phyloP scores from a whole-genome alignment of 2,797 vertebrate species.

The Bovichtus diacanthus region DNA sequence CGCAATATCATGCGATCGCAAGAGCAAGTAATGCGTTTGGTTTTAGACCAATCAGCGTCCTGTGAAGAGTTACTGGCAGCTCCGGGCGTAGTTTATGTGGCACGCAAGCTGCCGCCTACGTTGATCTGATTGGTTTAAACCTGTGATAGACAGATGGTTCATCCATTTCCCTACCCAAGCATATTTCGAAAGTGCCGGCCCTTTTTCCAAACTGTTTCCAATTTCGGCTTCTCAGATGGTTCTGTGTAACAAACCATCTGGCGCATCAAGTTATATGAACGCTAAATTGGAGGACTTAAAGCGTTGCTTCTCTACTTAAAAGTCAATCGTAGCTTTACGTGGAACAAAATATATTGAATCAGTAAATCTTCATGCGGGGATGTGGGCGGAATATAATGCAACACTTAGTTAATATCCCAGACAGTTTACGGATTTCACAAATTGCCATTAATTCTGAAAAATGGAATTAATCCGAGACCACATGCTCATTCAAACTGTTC shows the following conservation, averaged over 20 bases:
- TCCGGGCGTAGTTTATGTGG: no score
- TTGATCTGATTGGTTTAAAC: no score
- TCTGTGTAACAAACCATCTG: background rate
- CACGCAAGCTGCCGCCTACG: no score
- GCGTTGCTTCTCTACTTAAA: background rate
- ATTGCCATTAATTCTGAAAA: background rate
- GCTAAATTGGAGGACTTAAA: background rate
- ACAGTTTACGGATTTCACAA: background rate
- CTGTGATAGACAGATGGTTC: no score
- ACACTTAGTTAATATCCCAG: no score
- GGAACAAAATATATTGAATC: conserved; percentile 3
- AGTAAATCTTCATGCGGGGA: background rate
- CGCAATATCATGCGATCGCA: no score
- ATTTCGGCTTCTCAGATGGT: background rate
- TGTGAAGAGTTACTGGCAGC: no score
- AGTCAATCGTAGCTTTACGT: background rate
- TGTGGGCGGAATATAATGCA: background rate
- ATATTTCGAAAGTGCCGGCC: background rate
- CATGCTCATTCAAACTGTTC: background rate
- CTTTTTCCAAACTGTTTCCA: background rate
- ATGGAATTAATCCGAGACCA: background rate
- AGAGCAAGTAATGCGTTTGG: no score
- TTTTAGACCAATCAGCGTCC: no score
- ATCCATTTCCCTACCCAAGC: background rate
- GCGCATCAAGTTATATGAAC: background rate